Conservation (phyloP, 2,113 vertebrate genomes). For the Isurus oxyrinchus region DNA sequence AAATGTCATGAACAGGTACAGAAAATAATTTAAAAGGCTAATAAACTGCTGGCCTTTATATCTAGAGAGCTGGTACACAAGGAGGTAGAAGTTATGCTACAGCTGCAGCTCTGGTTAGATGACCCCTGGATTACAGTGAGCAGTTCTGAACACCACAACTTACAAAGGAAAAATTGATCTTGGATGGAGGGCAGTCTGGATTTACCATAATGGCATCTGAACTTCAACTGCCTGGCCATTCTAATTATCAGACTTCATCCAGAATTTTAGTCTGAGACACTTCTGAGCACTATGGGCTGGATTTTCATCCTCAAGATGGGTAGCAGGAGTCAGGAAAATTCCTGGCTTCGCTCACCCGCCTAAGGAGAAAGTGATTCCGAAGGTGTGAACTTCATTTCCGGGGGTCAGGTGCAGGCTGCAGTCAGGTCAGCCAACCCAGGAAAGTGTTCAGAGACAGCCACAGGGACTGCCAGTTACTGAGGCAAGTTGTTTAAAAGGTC, state of each 20-base stretch:
- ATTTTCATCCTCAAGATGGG: no score
- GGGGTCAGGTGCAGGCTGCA: no score
- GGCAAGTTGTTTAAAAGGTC: no score
- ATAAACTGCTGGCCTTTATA: not conserved
- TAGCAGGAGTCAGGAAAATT: no score
- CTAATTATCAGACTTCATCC: not conserved
- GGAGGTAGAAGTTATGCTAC: not conserved
- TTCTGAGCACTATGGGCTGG: not conserved
- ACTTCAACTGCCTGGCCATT: not conserved
- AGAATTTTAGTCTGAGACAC: not conserved
- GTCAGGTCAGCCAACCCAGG: no score
- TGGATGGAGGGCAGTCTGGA: not conserved
- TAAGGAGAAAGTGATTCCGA: no score
- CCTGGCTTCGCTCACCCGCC: no score
- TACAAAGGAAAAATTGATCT: not conserved
- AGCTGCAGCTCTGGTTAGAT: not conserved
- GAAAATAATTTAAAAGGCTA: not conserved
- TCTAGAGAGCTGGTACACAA: not conserved
- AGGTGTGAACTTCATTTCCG: no score
- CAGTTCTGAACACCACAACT: not conserved
- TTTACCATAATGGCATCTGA: not conserved
- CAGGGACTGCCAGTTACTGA: no score
- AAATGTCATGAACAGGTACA: not conserved
- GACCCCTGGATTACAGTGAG: not conserved
- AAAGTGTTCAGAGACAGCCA: no score